These are phyloP conservation scores for Drosophila demipolita DNA, from an alignment of 2,888 invertebrate genomes.

Conservation along the genomic window DNA sequence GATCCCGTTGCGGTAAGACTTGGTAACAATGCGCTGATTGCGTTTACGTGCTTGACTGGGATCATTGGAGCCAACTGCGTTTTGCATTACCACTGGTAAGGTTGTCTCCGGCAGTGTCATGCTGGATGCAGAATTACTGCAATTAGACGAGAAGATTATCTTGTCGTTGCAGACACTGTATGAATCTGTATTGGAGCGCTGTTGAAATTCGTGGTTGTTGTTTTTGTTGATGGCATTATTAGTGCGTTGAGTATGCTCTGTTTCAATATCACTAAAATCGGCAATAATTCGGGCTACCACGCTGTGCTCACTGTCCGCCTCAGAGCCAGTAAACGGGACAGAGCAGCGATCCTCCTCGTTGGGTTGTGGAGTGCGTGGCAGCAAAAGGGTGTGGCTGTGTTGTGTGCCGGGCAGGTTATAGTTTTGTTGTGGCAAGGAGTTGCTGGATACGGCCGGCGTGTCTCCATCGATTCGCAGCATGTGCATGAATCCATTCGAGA, in stretches of 20 bases:
- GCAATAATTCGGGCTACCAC: conserved; percentile 88
- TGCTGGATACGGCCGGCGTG: conserved; percentile 55
- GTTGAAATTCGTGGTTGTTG: conserved; percentile 69
- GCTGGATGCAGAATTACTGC: conserved; percentile 42
- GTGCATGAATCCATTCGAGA: conserved; percentile 94
- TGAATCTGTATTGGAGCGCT: conserved; percentile 27
- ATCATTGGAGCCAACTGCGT: conserved; percentile 39
- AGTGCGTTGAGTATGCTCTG: conserved; percentile 85
- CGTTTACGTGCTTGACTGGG: conserved; percentile 76
- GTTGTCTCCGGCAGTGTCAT: conserved; percentile 52
- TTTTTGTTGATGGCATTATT: conserved; percentile 52
- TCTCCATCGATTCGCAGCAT: conserved; percentile 89
- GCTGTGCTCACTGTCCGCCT: conserved; percentile 85
- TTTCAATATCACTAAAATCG: conserved; percentile 88
- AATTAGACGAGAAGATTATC: conserved; percentile 86
- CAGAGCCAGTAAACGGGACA: conserved; percentile 57
- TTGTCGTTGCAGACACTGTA: conserved; percentile 84
- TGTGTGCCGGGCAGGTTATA: conserved; percentile 64
- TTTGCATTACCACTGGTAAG: conserved; percentile 48
- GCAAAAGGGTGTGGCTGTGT: conserved; percentile 42
- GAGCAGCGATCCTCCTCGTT: conserved; percentile 65
- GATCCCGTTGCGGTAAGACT: conserved; percentile 83
- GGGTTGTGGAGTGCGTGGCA: conserved; percentile 46
- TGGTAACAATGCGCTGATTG: conserved; percentile 84
- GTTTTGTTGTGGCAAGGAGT: conserved; percentile 44